These are phyloP conservation scores for Conus betulinus DNA, from an alignment of 1,140 invertebrate genomes.

Conservation along the genomic window DNA sequence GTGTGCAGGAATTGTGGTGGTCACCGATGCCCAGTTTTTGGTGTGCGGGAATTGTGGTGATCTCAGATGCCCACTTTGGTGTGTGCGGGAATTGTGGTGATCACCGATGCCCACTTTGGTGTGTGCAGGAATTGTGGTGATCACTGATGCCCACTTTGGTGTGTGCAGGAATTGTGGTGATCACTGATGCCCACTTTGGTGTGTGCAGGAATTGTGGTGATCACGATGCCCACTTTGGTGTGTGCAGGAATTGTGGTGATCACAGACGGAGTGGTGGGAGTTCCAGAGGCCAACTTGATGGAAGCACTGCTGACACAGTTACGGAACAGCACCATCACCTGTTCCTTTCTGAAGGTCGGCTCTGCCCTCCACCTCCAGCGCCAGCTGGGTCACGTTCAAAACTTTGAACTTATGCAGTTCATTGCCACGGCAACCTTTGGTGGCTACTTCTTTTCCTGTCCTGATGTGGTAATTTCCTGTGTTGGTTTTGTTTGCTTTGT, in stretches of 20 bases:
- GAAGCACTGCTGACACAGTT: slow-evolving; percentile 86
- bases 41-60: neutral
- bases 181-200: neutral
- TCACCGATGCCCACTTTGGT: neutral
- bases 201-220: slow-evolving; percentile 77
- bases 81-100: neutral
- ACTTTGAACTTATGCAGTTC: slow-evolving; percentile 86
- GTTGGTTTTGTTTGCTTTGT: too few species aligned
- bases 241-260: slow-evolving; percentile 86
- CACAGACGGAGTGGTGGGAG: slow-evolving; percentile 88
- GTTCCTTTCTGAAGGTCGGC: slow-evolving; percentile 88
- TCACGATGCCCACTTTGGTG: too few species aligned
- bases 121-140: too few species aligned
- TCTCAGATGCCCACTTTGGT: too few species aligned
- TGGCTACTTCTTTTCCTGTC: slow-evolving; percentile 79
- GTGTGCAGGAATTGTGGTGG: too few species aligned
- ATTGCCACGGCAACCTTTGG: slow-evolving; percentile 88
- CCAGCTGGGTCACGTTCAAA: slow-evolving; percentile 82
- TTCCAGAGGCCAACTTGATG: slow-evolving; percentile 85
- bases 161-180: too few species aligned
- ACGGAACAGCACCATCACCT: slow-evolving; percentile 85
- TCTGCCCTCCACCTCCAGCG: slow-evolving; percentile 72
- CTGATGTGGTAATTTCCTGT: slow-evolving; percentile 57
- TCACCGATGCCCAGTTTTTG: too few species aligned
- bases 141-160: too few species aligned